Percentiles rank a stretch among this genome's conserved stretches.
These are phyloP conservation scores for Ochropleura leucogaster DNA, from an alignment of 2,888 invertebrate genomes.

Conservation along the genomic window DNA sequence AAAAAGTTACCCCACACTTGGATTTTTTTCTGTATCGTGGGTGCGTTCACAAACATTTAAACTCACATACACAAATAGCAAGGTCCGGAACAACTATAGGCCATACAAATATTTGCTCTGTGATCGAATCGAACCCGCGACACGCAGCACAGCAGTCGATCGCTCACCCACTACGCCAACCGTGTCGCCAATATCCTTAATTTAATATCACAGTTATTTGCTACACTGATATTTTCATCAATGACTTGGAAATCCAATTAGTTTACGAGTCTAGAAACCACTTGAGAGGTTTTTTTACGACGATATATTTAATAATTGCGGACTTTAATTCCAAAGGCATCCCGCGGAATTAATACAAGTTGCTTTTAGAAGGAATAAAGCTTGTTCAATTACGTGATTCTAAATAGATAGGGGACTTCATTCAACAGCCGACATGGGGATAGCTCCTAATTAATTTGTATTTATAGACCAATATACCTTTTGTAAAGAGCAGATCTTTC, in stretches of 20 bases:
- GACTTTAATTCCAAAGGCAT: conserved; percentile 6
- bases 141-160: no score
- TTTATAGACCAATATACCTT: conserved; percentile 40
- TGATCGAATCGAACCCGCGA: no score
- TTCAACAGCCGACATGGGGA: conserved; percentile 26
- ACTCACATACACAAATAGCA: no score
- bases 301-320: conserved; percentile 2
- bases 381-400: conserved; percentile 33
- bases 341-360: conserved; percentile 6
- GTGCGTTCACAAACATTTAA: no score
- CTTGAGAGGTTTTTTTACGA: not conserved
- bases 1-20: no score
- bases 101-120: no score
- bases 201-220: not conserved
- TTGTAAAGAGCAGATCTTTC: conserved; percentile 18
- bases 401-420: conserved; percentile 27
- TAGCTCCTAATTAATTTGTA: conserved; percentile 49
- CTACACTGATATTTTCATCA: not conserved
- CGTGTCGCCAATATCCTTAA: not conserved
- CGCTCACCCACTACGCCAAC: no score
- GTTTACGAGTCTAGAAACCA: not conserved
- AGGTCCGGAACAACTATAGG: no score
- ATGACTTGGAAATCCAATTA: not conserved
- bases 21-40: no score
- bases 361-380: conserved; percentile 11